Evolutionary conservation across 2,113 vertebrate species (phyloP), one percentile per base, ranked within the genome.

Genomic region (Cairina moschata): DNA sequence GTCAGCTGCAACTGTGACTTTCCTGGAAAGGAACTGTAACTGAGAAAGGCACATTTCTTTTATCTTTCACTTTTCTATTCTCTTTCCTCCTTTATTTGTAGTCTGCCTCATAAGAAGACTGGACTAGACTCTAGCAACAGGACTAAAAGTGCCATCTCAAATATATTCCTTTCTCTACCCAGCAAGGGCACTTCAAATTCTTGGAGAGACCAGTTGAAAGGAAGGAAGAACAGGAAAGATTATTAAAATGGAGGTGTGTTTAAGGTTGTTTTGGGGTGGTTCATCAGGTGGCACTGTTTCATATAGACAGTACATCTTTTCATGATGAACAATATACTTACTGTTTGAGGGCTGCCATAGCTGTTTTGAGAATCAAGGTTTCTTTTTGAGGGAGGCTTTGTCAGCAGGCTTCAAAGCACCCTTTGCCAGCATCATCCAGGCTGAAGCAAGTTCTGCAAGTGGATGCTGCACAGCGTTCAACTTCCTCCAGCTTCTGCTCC

Each of bases 21-120:
- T 66, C 38, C 36, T 80, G 36, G 81, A 65, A 75, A 78, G 81
- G 60, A 63, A 15, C n/a, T 76, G 44, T 75, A 73, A 68, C 48
- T 54, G 46, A 92, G n/a, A 91, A 84, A 95, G 34, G 8, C 16
- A 50, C 21, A 3, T 89, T 89, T 82, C 83, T 72, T 94, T 93
- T 77, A 78, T 93, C 74, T 93, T 75, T 21, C 9, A 17, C 6
- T 20, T 76, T 94, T 91, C 87, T 69, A 67, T 94, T 91, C 58
- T 69, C 40, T 76, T 84, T 66, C 4, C 8, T 12, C 21, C 44
- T 92, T 94, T 55, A 79, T 73, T 13, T 0, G 0, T 40, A 92
- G 69, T 48, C 81, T 40, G 28, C 44, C 38, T 82, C 48, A 28
- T 13, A 65, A 66, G 46, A 80, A 50, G 68, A 68, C 60, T 78